Evolutionary conservation across 2,888 invertebrate species (phyloP), one percentile per base, ranked within the genome.

Genomic region (Mythimna ferrago): DNA sequence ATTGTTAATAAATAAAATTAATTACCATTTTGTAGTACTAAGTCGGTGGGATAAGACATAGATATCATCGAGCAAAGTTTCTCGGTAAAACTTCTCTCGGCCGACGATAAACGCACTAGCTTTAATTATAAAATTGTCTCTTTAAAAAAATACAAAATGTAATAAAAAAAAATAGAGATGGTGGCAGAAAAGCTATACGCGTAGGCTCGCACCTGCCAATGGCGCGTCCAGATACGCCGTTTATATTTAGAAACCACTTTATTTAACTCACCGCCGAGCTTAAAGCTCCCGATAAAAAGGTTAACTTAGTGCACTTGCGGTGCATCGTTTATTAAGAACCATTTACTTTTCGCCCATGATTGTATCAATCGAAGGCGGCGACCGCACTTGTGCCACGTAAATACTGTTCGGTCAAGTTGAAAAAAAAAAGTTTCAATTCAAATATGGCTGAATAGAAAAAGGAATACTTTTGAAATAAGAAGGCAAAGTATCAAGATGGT

Each of bases 231-330:
- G 95, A 96, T 95, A 96, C 93, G 91, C 90, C 90, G 94, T 93
- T 94, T 96, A 96, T 96, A 95, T 96, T 94, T 96, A 96, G 95
- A 95, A 95, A 94, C 93, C 95, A 95, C 95, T 95, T 95, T 95
- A 95, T 95, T 95, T 94, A 95, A 93, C 93, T 92, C 94, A 94
- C 94, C 94, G 94, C 92, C 93, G 88, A 90, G 93, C 94, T 93
- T 92, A 91, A 93, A 92, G 93, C 93, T 92, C 91, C 90, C 89
- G 95, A 95, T 95, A 95, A 95, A 95, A 95, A 94, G 91, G 91
- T 93, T 92, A 92, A 93, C 91, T 92, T 92, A 92, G 92, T 91
- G 89, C 92, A 89, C 89, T 94, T 93, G 92, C 91, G 93, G 93
- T 91, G 92, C 92, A 89, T 92, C 92, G 88, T 94, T 93, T 94